Base-by-base conservation (phyloP, 2,888 invertebrate species). In the Lasioglossum figueresi region DNA sequence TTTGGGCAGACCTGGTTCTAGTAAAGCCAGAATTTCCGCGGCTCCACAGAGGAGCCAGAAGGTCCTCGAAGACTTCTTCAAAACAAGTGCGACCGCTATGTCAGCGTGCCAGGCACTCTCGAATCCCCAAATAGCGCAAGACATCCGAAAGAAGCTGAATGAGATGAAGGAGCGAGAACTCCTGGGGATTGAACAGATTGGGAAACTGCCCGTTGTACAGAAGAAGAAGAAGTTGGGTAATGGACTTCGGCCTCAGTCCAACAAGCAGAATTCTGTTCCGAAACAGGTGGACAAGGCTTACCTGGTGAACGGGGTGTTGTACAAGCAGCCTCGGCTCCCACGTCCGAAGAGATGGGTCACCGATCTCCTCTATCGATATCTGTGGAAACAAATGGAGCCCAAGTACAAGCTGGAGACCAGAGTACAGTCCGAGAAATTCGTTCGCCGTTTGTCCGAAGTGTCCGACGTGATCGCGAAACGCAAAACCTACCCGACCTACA, bases 311-410 rank as follows among this genome's bases (percentile, higher is more conserved):
- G 94, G 94, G 0, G 79, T 89, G n/a, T 79, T 91, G 23, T 95
- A 94, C 82, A 94, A 92, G 77, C 86, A 80, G 27, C 93, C 93
- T 0, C 92, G 82, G 45, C 88, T 95, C 2, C 88, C 90, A 0
- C 89, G 92, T 12, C 95, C 95, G 0, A 91, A 91, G 10, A 27
- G 76, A 0, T 95, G 95, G 95, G 93, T 80, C 1, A 95, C 94
- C 0, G 81, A 93, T 83, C 90, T 89, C 19, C 88, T 95, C 5
- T 95, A 95, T 63, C 88, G 88, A 16, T 83, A 90, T 70, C 81
- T 95, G 4, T 93, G 93, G 92, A 92, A 92, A 16, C 76, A 79
- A 23, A 88, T 95, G 91, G 92, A 94, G 63, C 89, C 93, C 0
- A 91, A 90, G 45, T 93, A 86, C 68, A 83, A 90, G 14, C 3